These are phyloP conservation scores for Galeopterus variegatus DNA, from an alignment of 2,113 vertebrate species.

Conservation along the genomic window DNA sequence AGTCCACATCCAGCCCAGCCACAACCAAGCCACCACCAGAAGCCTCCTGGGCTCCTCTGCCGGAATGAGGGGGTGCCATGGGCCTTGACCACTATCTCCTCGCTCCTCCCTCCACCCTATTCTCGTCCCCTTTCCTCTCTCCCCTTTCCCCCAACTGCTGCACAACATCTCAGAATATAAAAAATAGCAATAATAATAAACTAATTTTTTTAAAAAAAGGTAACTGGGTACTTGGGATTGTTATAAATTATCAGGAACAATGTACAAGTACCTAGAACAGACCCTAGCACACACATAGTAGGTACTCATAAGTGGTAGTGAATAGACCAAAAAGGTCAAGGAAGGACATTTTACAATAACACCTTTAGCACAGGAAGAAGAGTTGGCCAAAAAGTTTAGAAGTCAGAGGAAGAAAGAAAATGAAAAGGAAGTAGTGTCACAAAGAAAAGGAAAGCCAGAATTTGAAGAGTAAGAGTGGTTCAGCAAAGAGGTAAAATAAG, in stretches of 20 bases:
- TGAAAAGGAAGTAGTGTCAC: not conserved
- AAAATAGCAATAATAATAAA: no score
- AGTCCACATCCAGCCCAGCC: no score
- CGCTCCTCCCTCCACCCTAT: no score
- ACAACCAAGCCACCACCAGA: no score
- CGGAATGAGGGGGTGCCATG: no score
- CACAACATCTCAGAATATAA: no score
- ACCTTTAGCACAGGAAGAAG: slow-evolving; percentile 10
- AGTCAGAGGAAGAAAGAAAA: slow-evolving; percentile 25
- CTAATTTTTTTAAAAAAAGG: no score
- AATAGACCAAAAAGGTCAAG: not conserved
- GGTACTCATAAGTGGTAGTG: not conserved
- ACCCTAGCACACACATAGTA: not conserved
- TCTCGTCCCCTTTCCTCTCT: no score
- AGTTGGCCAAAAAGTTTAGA: not conserved
- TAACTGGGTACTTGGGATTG: not conserved
- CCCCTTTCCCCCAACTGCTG: no score
- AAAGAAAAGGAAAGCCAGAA: slow-evolving; percentile 42
- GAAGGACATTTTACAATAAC: not conserved
- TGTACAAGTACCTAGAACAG: not conserved
- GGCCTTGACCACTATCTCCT: no score
- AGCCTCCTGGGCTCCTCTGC: no score
- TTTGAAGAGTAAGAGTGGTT: not conserved
- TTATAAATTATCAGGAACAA: slow-evolving; percentile 14
- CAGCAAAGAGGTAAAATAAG: slow-evolving; percentile 27